These are phyloP conservation scores for Drosophila aldrichi DNA, from an alignment of 2,888 invertebrate species.

Conservation along the genomic window DNA sequence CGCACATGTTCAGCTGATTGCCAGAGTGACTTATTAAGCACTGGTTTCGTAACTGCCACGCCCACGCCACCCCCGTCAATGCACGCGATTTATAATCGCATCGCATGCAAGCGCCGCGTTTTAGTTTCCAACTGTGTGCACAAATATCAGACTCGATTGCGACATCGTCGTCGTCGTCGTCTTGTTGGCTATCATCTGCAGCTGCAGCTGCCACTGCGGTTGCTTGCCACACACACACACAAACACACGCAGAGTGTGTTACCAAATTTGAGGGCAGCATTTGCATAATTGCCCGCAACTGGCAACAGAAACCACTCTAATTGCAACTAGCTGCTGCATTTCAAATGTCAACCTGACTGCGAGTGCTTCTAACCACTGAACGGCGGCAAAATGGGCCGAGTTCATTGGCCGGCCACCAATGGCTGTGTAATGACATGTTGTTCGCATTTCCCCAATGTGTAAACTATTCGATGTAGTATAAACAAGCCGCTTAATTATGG, in stretches of 20 bases:
- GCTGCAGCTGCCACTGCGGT: conserved; percentile 14
- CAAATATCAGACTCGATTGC: conserved; percentile 51
- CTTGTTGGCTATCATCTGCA: conserved; percentile 35
- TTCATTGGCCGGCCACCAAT: conserved; percentile 39
- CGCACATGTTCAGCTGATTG: conserved; percentile 22
- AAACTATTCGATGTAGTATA: conserved; percentile 59
- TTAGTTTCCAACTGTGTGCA: conserved; percentile 24
- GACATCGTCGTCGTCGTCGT: conserved; percentile 35
- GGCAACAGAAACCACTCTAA: conserved; percentile 36
- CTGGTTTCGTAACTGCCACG: conserved; percentile 25
- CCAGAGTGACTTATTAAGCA: conserved; percentile 27
- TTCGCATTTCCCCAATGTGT: conserved; percentile 48
- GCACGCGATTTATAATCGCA: conserved; percentile 40
- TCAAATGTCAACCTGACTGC: conserved; percentile 47
- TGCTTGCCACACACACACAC: conserved; percentile 18
- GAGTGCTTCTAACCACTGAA: conserved; percentile 38
- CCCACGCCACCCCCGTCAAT: neutral
- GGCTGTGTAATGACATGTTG: conserved; percentile 21
- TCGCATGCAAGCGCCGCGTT: conserved; percentile 49
- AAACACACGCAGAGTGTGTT: conserved; percentile 22
- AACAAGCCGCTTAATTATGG: conserved; percentile 65
- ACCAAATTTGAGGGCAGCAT: conserved; percentile 50
- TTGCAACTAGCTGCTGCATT: conserved; percentile 47
- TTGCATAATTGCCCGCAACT: conserved; percentile 50
- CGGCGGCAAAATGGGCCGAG: conserved; percentile 8